Base-by-base conservation (phyloP, 2,113 vertebrate genomes). In the Peromyscus leucopus region DNA sequence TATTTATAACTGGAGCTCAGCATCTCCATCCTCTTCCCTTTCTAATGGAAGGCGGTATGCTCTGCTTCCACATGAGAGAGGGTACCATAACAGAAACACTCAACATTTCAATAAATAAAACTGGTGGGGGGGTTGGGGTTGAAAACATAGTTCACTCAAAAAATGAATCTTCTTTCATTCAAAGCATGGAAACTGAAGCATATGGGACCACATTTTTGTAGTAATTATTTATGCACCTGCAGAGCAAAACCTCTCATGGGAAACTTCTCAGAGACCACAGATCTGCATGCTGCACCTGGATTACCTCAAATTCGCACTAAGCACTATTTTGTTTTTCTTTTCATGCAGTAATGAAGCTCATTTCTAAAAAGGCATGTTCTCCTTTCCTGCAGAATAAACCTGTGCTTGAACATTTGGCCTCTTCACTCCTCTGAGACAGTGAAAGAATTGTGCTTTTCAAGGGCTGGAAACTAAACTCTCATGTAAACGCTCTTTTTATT, bases 311-410 rank as follows among this genome's bases (percentile, higher is more conserved):
- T 80, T 71, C 5, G 11, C 1, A 46, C 6, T 76, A 24, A 87
- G 39, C 7, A 31, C n/a, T 92, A 69, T 89, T 97, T 95, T 90
- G 26, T 83, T 89, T 97, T 89, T 82, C 65, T 97, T 93, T 95
- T 93, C 67, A 91, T 39, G 42, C 82, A 95, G 82, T 57, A 95
- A 61, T 42, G 13, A 95, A 93, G 55, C 8, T 90, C 0, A 2
- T 79, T 85, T 89, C 2, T 2, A 48, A 8, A 87, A 80, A 89
- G 82, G 78, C 1, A 46, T 79, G 46, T 19, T 96, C 59, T 89
- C 7, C 11, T 89, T 69, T 74, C 51, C 42, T 61, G 75, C 1
- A 88, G 67, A 79, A 90, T 91, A 92, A 92, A 74, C 82, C 8
- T 24, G 13, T 78, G 24, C 59, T 91, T 92, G 75, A 92, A 94